Conservation (phyloP, 2,888 invertebrate species). For the Drymonia ruficornis region DNA sequence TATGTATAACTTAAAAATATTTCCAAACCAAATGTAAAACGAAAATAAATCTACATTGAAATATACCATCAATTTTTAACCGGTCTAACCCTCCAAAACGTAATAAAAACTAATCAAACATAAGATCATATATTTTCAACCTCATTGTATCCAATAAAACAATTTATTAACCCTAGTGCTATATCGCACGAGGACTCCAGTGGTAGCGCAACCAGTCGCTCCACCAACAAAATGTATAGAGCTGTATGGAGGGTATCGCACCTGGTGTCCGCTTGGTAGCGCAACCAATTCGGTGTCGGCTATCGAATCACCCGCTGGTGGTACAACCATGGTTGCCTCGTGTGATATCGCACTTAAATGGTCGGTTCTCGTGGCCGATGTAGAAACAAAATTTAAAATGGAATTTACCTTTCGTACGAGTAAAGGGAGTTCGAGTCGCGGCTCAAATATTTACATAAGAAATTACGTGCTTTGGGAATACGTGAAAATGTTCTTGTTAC, state of each 20-base stretch:
- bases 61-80: not conserved
- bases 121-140: not conserved
- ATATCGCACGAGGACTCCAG: no score
- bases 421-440: constrained; percentile 23
- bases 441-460: constrained; percentile 52
- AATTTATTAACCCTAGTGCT: constrained; percentile 11
- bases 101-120: not conserved
- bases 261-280: no score
- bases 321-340: no score
- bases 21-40: no score
- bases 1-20: no score
- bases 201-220: no score
- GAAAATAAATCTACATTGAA: not conserved
- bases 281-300: no score
- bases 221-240: no score
- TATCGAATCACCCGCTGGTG: no score
- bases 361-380: constrained; percentile 15
- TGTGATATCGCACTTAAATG: no score
- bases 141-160: not conserved
- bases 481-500: constrained; percentile 21
- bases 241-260: no score
- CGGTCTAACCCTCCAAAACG: not conserved
- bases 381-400: constrained; percentile 24
- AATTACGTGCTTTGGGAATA: constrained; percentile 38
- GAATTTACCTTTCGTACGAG: constrained; percentile 22